Evolutionary conservation across 1,140 invertebrate genomes (phyloP), one percentile per base, ranked within the genome.

Genomic region (Drosophila ficusphila): DNA sequence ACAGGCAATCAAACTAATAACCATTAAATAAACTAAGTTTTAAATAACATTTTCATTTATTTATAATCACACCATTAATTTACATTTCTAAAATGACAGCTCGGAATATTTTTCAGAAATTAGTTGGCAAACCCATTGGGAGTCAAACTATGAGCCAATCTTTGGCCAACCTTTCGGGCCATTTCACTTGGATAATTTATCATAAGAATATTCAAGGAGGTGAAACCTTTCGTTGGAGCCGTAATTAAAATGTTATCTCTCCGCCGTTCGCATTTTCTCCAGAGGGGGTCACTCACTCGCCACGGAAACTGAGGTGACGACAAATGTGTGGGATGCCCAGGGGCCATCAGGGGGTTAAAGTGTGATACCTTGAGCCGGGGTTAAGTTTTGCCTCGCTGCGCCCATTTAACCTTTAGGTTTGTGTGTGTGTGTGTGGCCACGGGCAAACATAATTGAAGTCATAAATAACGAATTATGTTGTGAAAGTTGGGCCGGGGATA

Each of bases 391-490:
- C 42, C 79, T 76, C 65, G 47, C 58, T 76, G 76, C 72, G 81
- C 67, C 76, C 81, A 47, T 86, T 86, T 86, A 86, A 88, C 81
- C 81, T 86, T 47, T 57, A 42, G 23, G 21, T 25, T 14, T 56
- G 27, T 69, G 44, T 54, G n/a, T 42, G 49, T 38, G 18, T 52
- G 71, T 78, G 29, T 51, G 61, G 56, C 81, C 71, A 76, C 67
- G 61, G 81, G 82, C 82, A 73, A 86, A 86, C 82, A 86, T 86
- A 86, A 86, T 86, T 86, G 81, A 86, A 88, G 76, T 86, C 76
- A 86, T 86, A 86, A 86, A 86, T 86, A 88, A 86, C 81, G 82
- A 86, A 86, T 86, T 86, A 86, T 86, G 81, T 88, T 86, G 58
- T 65, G 58, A 88, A 86, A 86, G 82, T 73, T 65, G 73, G 77